Evolutionary conservation across 2,113 vertebrate species (phyloP), one percentile per base, ranked within the genome.

Genomic region (Larimichthys polyactis): DNA sequence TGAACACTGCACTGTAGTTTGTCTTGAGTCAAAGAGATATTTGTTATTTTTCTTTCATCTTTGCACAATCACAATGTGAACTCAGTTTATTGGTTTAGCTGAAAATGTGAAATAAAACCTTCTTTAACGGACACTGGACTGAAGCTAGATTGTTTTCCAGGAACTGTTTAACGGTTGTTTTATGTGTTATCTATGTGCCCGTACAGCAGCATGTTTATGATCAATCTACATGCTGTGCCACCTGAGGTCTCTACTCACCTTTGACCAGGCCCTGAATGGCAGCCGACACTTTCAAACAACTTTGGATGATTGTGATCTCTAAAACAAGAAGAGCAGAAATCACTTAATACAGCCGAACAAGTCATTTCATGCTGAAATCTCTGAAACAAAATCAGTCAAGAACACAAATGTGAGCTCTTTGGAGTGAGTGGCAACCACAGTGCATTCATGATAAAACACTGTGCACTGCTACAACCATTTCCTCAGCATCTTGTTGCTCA

Each of bases 221-320:
- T 58, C 22, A 8, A 5, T 29, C 1, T 75, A 24, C 2, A 10
- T 40, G 75, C 40, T 20, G 65, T 5, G 19, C 57, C 19, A 64
- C 10, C 43, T 60, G 1, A 15, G 52, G 73, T 10, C 16, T 72
- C 44, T 27, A 69, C 89, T 86, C 95, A 98, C 98, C 97, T 96
- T 96, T 97, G 63, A 99, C 96, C 40, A 99, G 93, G 46, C 98
- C 98, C 91, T 99, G 98, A 90, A 99, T 97, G 44, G 97, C 93
- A 29, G 94, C 95, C 0, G 95, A 96, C 27, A 97, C 95, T 59
- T 96, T 95, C 17, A 99, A 93, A 64, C 95, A 96, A 85, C 96
- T 96, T 80, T 97, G 95, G 91, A 99, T 96, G 89, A 99, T 81
- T 0, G 93, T 91, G 78, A 99, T 95, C 92, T 98, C 98, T 99